Evolutionary conservation across 1,140 invertebrate species (phyloP).

Genomic region (Ooceraea biroi): DNA sequence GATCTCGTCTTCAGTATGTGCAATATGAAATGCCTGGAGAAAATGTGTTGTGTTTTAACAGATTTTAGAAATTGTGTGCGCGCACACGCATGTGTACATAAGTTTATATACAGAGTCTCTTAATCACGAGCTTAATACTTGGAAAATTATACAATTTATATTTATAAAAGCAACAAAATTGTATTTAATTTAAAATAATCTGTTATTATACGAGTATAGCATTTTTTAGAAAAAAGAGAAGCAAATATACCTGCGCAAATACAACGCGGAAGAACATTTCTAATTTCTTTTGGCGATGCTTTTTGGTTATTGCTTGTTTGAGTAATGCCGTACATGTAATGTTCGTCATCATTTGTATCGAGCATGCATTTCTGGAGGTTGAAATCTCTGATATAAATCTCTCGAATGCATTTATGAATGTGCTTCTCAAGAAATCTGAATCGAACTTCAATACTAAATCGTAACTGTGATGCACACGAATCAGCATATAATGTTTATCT

Average conservation of each 20-base stretch:
- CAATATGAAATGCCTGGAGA: slow-evolving; percentile 83
- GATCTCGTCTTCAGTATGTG: slow-evolving; percentile 83
- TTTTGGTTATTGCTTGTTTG: slow-evolving; percentile 83
- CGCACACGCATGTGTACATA: no score
- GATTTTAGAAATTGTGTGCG: no score
- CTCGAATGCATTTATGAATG: slow-evolving; percentile 80
- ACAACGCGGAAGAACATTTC: slow-evolving; percentile 87
- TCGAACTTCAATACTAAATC: slow-evolving; percentile 87
- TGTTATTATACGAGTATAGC: not conserved
- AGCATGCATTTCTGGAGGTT: slow-evolving; percentile 50
- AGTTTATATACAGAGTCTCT: no score
- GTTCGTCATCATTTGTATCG: slow-evolving; percentile 64
- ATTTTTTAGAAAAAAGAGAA: not conserved
- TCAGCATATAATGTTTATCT: slow-evolving; percentile 85
- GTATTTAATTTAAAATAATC: no score
- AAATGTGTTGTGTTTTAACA: slow-evolving; percentile 49
- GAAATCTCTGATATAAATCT: slow-evolving; percentile 76
- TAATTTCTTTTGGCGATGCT: slow-evolving; percentile 84
- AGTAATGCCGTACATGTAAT: slow-evolving; percentile 78
- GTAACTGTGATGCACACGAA: slow-evolving; percentile 88
- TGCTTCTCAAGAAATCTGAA: slow-evolving; percentile 74
- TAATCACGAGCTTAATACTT: no score
- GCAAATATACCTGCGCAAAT: slow-evolving; percentile 84
- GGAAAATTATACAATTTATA: no score
- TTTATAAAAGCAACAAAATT: no score